A percentile compares a stretch with the other conserved stretches of the same genome.
Conservation (phyloP, 2,797 vertebrate species). For the Iguana delicatissima region DNA sequence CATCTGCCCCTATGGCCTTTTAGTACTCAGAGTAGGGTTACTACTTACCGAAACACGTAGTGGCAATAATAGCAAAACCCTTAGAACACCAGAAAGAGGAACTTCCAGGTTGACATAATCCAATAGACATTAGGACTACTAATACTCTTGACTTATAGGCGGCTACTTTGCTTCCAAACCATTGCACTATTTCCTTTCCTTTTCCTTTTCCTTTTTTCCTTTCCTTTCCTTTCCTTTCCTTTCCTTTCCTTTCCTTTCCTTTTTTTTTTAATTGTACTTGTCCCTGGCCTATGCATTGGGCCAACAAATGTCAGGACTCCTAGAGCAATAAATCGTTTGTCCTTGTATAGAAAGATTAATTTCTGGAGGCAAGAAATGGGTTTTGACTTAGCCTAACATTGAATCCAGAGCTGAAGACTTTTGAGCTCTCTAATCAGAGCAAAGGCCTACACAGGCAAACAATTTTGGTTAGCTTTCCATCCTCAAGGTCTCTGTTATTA, state of each 20-base stretch:
- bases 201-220: too few species aligned
- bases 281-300: too few species aligned
- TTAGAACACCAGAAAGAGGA: too few species aligned
- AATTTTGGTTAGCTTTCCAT: conserved; percentile 6
- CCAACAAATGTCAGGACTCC: neutral
- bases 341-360: conserved; percentile 1
- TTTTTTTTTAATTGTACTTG: neutral
- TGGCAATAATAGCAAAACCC: too few species aligned
- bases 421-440: conserved; percentile 11
- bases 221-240: too few species aligned
- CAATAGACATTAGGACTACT: too few species aligned
- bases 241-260: neutral
- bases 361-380: conserved; percentile 12
- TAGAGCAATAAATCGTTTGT: conserved; percentile 8
- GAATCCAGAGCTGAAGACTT: conserved; percentile 11
- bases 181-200: neutral
- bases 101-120: too few species aligned
- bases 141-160: neutral
- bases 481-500: conserved; percentile 13
- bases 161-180: neutral
- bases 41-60: too few species aligned
- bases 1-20: too few species aligned
- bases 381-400: conserved; percentile 16
- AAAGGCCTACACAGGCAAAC: neutral
- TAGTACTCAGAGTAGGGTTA: too few species aligned